These are phyloP conservation scores for Perca schrenkii DNA, from an alignment of 2,113 vertebrate species.

Conservation along the genomic window DNA sequence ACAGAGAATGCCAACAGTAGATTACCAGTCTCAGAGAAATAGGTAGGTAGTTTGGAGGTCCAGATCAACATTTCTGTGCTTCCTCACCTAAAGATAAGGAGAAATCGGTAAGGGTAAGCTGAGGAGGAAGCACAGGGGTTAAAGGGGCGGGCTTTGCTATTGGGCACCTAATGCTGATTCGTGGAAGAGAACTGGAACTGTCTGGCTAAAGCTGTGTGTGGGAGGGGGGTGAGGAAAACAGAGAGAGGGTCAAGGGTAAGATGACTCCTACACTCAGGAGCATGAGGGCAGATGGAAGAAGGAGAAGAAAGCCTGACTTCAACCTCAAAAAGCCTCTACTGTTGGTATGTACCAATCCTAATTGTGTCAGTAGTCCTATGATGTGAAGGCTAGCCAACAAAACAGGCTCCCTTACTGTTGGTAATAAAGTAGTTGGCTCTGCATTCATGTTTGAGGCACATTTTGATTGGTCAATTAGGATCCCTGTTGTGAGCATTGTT, in stretches of 20 bases:
- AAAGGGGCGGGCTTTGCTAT: constrained; percentile 7
- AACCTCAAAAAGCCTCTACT: constrained; percentile 38
- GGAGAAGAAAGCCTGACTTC: constrained; percentile 33
- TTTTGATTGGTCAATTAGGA: constrained; percentile 65
- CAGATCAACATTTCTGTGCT: constrained; percentile 37
- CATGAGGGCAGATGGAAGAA: constrained; percentile 57
- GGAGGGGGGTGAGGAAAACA: constrained; percentile 32
- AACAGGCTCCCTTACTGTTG: constrained; percentile 1
- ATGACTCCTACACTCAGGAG: constrained; percentile 54
- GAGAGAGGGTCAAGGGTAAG: constrained; percentile 64
- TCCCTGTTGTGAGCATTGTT: constrained; percentile 49
- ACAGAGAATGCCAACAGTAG: constrained; percentile 52
- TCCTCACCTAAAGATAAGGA: constrained; percentile 27
- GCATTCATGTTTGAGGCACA: constrained; percentile 26
- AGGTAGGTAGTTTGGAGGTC: constrained; percentile 42
- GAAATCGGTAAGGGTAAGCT: neutral
- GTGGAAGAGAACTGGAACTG: constrained; percentile 58
- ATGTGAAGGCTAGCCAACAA: constrained; percentile 28
- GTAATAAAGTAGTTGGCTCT: constrained; percentile 44
- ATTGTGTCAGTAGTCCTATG: constrained; percentile 44
- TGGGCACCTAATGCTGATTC: constrained; percentile 32
- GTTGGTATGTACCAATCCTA: constrained; percentile 44
- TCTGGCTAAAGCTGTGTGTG: constrained; percentile 40
- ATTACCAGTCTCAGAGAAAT: constrained; percentile 64
- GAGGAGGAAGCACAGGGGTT: constrained; percentile 11